Conservation (phyloP, 2,888 invertebrate species). For the Artemia sinica region DNA sequence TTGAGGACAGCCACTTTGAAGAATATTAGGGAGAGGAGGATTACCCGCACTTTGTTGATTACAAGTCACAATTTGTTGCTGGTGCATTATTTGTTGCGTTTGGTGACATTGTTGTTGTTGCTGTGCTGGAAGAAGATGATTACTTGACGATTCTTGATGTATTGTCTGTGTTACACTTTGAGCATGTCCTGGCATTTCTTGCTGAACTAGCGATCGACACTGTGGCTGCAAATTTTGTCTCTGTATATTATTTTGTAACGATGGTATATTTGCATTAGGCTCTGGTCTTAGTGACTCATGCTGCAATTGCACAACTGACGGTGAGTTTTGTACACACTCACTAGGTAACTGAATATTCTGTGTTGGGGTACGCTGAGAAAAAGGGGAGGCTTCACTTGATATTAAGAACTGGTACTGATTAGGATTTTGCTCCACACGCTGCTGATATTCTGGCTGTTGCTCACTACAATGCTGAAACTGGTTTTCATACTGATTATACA, state of each 20-base stretch:
- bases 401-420: conserved; percentile 5
- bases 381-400: neutral
- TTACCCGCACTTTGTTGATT: neutral
- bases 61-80: neutral
- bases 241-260: neutral
- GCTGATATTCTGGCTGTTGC: neutral
- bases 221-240: neutral
- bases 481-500: neutral
- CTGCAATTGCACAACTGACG: neutral
- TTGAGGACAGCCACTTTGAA: neutral
- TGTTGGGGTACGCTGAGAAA: neutral
- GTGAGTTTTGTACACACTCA: neutral
- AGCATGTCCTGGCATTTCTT: neutral
- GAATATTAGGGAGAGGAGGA: neutral
- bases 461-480: neutral
- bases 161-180: neutral
- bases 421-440: neutral
- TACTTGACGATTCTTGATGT: neutral
- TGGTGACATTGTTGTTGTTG: conserved; percentile 3
- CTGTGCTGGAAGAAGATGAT: neutral
- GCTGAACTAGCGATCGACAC: neutral
- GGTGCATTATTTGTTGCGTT: neutral
- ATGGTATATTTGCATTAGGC: too few species aligned
- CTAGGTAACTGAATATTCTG: neutral
- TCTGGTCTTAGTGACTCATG: too few species aligned